phyloP scores from a whole-genome alignment of 2,113 vertebrate genomes.

The Hassar affinis region DNA sequence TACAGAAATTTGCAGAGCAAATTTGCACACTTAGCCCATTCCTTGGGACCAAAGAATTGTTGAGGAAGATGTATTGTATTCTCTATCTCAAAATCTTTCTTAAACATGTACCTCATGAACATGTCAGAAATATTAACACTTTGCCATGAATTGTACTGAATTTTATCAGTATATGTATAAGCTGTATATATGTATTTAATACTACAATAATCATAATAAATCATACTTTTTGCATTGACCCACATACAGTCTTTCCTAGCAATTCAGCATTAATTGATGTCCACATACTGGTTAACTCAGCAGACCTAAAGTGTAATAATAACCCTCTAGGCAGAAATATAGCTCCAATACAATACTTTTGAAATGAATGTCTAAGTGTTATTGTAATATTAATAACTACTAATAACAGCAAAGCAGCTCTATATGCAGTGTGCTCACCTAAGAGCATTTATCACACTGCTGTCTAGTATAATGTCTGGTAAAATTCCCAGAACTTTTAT shows the following conservation, averaged over 20 bases:
- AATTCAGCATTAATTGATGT: not conserved
- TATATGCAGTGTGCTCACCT: not conserved
- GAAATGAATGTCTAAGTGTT: not conserved
- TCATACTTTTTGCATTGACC: too few species aligned
- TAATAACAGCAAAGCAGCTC: not conserved
- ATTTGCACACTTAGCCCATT: not conserved
- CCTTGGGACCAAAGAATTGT: not conserved
- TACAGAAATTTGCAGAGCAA: not conserved
- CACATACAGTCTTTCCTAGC: not conserved
- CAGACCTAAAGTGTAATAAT: not conserved
- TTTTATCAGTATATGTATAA: too few species aligned
- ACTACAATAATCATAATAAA: too few species aligned
- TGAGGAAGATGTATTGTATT: not conserved
- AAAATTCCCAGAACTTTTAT: not conserved
- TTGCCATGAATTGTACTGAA: too few species aligned
- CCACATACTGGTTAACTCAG: not conserved
- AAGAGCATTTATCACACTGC: not conserved
- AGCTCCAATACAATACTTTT: not conserved
- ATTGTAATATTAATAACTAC: not conserved
- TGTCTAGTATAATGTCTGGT: not conserved
- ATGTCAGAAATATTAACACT: too few species aligned
- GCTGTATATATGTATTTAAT: too few species aligned
- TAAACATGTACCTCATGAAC: not conserved
- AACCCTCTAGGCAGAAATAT: not conserved
- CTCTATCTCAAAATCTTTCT: not conserved